A percentile compares a stretch with the other conserved stretches of the same genome.
Conservation (phyloP, 64 coral and sea anemone genomes). For the Acropora tenuis region DNA sequence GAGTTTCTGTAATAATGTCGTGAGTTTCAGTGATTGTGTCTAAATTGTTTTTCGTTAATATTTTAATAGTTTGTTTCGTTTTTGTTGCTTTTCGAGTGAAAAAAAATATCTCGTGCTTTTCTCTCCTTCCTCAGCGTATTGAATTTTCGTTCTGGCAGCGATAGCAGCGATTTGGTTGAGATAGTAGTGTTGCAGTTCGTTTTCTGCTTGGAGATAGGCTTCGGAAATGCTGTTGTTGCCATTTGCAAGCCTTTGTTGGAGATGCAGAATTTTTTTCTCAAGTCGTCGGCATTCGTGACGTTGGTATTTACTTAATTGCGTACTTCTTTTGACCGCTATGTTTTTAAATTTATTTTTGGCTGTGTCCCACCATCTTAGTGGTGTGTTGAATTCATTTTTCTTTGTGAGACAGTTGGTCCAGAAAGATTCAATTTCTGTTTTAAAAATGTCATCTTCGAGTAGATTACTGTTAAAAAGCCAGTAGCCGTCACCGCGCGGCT, state of each 20-base stretch:
- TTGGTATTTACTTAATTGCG: neutral
- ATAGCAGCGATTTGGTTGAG: neutral
- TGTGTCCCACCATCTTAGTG: neutral
- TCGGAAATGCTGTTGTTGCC: neutral
- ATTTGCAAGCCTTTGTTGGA: neutral
- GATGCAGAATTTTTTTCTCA: neutral
- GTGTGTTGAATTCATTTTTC: neutral
- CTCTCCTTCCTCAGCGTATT: constrained; percentile 24
- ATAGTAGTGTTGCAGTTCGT: neutral
- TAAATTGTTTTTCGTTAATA: no score
- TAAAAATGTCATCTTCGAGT: neutral
- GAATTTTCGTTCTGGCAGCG: neutral
- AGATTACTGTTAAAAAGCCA: neutral
- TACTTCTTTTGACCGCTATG: neutral
- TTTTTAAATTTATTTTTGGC: neutral
- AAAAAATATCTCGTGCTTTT: constrained; percentile 43
- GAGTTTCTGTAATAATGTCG: no score
- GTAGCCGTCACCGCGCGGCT: neutral
- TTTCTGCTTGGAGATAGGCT: constrained; percentile 8
- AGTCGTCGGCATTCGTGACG: neutral
- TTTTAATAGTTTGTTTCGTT: no score
- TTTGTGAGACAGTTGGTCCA: neutral
- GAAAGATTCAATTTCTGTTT: neutral
- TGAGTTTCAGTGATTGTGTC: no score
- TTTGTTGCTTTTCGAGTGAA: no score